phyloP scores from a whole-genome alignment of 2,888 invertebrate genomes.

The Ennomos quercinarius region DNA sequence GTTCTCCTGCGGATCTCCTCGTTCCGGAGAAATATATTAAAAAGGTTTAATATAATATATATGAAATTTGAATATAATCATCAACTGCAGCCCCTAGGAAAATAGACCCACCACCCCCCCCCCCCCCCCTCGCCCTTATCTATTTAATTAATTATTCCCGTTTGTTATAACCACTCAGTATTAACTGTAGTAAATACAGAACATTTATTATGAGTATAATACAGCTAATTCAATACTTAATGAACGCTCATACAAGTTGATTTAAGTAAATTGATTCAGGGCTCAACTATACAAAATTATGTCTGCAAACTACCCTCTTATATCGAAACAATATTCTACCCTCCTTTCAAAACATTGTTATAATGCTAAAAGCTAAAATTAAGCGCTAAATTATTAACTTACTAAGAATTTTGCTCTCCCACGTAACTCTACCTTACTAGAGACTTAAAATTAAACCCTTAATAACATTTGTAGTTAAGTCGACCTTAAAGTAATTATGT shows the following conservation, averaged over 20 bases:
- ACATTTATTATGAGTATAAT: too few relatives aligned
- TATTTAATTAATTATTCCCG: too few relatives aligned
- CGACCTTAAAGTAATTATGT: neutral
- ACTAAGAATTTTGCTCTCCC: constrained; percentile 18
- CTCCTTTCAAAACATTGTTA: constrained; percentile 17
- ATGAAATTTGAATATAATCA: too few relatives aligned
- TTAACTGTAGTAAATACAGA: too few relatives aligned
- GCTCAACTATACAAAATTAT: constrained; percentile 12
- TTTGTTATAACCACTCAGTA: too few relatives aligned
- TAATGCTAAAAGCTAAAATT: constrained; percentile 24
- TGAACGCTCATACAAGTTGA: neutral
- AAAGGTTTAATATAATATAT: too few relatives aligned
- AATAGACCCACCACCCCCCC: too few relatives aligned
- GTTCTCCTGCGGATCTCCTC: too few relatives aligned
- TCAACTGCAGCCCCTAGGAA: too few relatives aligned
- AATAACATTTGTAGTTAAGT: neutral
- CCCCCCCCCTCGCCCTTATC: too few relatives aligned
- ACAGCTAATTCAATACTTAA: too few relatives aligned
- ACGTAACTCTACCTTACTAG: constrained; percentile 1
- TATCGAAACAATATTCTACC: constrained; percentile 7
- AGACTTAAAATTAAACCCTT: constrained; percentile 5
- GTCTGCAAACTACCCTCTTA: constrained; percentile 9
- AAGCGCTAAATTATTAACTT: constrained; percentile 26
- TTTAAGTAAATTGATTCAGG: constrained; percentile 6
- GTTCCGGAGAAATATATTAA: too few relatives aligned